phyloP scores from a whole-genome alignment of 2,888 invertebrate genomes.

The Pediacus dermestoides region DNA sequence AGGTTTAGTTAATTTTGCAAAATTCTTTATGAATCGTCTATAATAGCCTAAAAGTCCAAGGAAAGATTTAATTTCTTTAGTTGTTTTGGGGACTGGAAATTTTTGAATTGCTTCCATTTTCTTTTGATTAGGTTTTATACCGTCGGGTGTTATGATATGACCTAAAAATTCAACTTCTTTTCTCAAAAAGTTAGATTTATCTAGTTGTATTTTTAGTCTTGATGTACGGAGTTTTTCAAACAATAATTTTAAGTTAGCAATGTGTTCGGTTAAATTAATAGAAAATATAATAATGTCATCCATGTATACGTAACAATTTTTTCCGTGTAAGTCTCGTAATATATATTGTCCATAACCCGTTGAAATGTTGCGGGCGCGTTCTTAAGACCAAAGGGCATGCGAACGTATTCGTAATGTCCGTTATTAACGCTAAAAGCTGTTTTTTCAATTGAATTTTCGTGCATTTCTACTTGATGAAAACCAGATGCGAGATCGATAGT shows the following conservation, averaged over 20 bases:
- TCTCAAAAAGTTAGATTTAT: conserved; percentile 10
- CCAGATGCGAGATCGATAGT: conserved; percentile 24
- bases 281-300: conserved; percentile 12
- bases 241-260: too few species aligned
- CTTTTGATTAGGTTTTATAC: conserved; percentile 13
- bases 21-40: conserved; percentile 2
- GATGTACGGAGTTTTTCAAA: too few species aligned
- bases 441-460: background rate
- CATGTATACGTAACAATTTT: conserved; percentile 10
- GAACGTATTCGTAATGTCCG: conserved; percentile 2
- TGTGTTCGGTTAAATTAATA: conserved; percentile 10
- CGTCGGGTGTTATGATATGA: conserved; percentile 12
- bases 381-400: conserved; percentile 3
- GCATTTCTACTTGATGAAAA: conserved; percentile 25
- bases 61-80: conserved; percentile 10
- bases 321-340: conserved; percentile 6
- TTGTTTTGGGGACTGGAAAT: conserved; percentile 13
- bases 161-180: conserved; percentile 12
- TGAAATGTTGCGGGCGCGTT: conserved; percentile 7
- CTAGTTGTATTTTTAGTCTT: conserved; percentile 9
- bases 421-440: conserved; percentile 6
- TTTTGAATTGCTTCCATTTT: conserved; percentile 14
- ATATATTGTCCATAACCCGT: conserved; percentile 12
- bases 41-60: background rate
- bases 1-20: background rate